A percentile compares a stretch with the other conserved stretches of the same genome.
phyloP scores from a whole-genome alignment of 2,113 vertebrate species.

The Larimichthys polyactis region DNA sequence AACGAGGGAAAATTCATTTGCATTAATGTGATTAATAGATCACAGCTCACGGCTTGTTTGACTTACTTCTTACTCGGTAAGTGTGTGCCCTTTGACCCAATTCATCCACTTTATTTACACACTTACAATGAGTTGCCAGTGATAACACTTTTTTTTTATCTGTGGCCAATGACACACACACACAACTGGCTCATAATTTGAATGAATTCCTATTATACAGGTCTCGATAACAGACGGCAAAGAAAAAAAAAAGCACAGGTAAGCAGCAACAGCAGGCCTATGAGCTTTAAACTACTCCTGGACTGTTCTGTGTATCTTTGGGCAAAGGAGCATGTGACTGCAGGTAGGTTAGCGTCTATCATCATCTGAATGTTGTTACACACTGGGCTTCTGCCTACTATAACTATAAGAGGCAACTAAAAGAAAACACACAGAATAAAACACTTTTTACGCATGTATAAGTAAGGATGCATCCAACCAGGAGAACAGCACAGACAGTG shows the following conservation, averaged over 20 bases:
- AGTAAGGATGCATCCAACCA: neutral
- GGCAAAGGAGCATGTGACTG: conserved; percentile 17
- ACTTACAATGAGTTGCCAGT: neutral
- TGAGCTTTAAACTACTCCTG: neutral
- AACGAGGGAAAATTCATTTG: neutral
- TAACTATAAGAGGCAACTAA: neutral
- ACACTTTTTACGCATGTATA: neutral
- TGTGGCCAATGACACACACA: conserved; percentile 1
- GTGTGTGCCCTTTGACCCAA: conserved; percentile 23
- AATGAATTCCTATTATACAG: neutral
- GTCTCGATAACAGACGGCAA: neutral
- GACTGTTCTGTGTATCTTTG: neutral
- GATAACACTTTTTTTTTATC: neutral
- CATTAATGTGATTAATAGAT: neutral
- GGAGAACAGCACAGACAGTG: conserved; percentile 16
- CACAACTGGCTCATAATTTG: neutral
- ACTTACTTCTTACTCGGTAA: conserved; percentile 20
- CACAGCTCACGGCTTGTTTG: neutral
- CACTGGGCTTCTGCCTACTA: neutral
- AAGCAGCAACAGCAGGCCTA: neutral
- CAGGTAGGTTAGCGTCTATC: neutral
- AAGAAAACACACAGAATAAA: neutral
- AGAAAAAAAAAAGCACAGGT: neutral
- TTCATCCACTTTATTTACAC: conserved; percentile 29
- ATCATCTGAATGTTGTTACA: neutral